phyloP scores from a whole-genome alignment of 2,113 vertebrate genomes.

The Mungos mungo region DNA sequence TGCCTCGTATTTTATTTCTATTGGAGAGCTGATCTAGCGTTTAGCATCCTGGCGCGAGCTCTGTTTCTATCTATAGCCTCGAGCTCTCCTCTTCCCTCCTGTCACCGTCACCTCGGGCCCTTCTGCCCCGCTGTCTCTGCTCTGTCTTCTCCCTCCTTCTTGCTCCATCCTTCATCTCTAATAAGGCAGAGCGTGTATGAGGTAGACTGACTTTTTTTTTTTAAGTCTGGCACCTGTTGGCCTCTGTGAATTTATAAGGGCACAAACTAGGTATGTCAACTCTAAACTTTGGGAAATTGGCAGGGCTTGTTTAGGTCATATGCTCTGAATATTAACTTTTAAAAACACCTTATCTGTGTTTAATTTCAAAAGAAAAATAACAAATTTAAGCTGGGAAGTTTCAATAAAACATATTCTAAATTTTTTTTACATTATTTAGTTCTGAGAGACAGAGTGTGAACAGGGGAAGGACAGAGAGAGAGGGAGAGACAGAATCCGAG shows the following conservation, averaged over 20 bases:
- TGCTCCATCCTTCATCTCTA: not conserved
- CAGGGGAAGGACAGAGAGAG: too few species aligned
- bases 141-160: not conserved
- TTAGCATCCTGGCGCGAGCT: not conserved
- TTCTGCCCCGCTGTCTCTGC: not conserved
- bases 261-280: not conserved
- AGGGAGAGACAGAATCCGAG: too few species aligned
- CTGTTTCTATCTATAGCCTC: not conserved
- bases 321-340: not conserved
- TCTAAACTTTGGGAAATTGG: not conserved
- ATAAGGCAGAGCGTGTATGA: not conserved
- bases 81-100: not conserved
- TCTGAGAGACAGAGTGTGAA: too few species aligned
- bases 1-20: not conserved
- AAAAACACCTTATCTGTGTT: not conserved
- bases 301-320: not conserved
- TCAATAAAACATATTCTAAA: not conserved
- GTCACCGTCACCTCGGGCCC: not conserved
- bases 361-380: conserved; percentile 23
- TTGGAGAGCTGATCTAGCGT: not conserved
- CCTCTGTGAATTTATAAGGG: not conserved
- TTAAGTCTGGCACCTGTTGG: not conserved
- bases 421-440: too few species aligned
- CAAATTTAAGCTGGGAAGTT: not conserved
- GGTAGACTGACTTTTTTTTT: not conserved